Evolutionary conservation across 2,113 vertebrate species (phyloP).

Genomic region (Bungarus multicinctus): DNA sequence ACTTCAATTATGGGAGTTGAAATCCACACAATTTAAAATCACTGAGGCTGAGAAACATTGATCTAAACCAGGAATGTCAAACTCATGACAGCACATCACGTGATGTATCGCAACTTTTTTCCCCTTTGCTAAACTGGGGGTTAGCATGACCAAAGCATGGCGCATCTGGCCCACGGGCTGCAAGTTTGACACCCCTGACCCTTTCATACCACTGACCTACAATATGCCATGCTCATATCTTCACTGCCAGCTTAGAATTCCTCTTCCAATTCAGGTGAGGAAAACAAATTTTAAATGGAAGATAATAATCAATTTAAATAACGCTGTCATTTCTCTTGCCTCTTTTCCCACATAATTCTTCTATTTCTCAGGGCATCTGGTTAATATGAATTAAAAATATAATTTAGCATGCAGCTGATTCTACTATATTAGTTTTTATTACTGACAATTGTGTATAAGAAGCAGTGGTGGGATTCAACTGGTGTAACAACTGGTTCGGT

Average conservation of each 20-base stretch:
- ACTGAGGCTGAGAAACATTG: background rate
- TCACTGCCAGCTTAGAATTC: background rate
- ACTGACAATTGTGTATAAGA: background rate
- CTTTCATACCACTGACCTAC: background rate
- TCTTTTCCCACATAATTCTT: slow-evolving; percentile 7
- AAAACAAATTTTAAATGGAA: background rate
- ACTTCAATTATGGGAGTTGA: background rate
- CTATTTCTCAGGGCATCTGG: slow-evolving; percentile 10
- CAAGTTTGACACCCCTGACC: too few relatives aligned
- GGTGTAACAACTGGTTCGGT: too few relatives aligned
- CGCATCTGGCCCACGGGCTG: too few relatives aligned
- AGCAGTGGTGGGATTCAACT: too few relatives aligned
- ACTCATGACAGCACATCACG: too few relatives aligned
- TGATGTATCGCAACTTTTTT: too few relatives aligned
- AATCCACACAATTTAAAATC: background rate
- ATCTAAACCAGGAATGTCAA: background rate
- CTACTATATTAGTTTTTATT: slow-evolving; percentile 8
- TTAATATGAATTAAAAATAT: slow-evolving; percentile 20
- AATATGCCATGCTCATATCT: background rate
- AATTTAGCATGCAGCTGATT: background rate
- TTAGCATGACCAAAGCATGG: too few relatives aligned
- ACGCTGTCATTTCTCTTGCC: slow-evolving; percentile 1
- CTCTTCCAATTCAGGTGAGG: too few relatives aligned
- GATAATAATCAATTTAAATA: slow-evolving; percentile 1
- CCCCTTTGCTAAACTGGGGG: too few relatives aligned